These are phyloP conservation scores for Drosophila guanche DNA, from an alignment of 1,140 invertebrate genomes.

Conservation along the genomic window DNA sequence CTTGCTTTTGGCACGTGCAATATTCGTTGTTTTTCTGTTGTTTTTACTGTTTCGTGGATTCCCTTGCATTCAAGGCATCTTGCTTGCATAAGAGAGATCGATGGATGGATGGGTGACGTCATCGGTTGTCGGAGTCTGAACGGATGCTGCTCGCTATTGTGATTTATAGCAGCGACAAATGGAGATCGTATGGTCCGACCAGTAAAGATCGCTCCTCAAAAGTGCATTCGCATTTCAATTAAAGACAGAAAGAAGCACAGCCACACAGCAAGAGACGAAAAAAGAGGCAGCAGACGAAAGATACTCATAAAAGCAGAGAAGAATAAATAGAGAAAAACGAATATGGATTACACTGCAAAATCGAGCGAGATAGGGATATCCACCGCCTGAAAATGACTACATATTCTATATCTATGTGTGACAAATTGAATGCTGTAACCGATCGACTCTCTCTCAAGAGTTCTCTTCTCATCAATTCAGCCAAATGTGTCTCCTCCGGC, in stretches of 20 bases:
- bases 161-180: slow-evolving; percentile 64
- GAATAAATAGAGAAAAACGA: slow-evolving; percentile 20
- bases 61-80: slow-evolving; percentile 36
- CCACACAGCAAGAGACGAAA: slow-evolving; percentile 42
- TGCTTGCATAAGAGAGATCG: slow-evolving; percentile 61
- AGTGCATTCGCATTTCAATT: slow-evolving; percentile 81
- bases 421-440: background rate
- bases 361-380: background rate
- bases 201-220: slow-evolving; percentile 53
- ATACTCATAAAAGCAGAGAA: slow-evolving; percentile 2
- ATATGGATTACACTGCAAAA: slow-evolving; percentile 37
- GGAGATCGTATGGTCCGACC: slow-evolving; percentile 33
- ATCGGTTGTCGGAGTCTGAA: slow-evolving; percentile 18
- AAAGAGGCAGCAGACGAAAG: slow-evolving; percentile 27
- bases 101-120: slow-evolving; percentile 50
- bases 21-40: slow-evolving; percentile 17
- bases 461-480: background rate
- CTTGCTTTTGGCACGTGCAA: slow-evolving; percentile 52
- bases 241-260: slow-evolving; percentile 65
- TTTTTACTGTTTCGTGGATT: slow-evolving; percentile 7
- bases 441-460: background rate
- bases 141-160: slow-evolving; percentile 45
- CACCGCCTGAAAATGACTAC: too few species aligned
- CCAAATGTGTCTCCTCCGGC: slow-evolving; percentile 43
- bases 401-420: too few species aligned